phyloP scores from a whole-genome alignment of 2,797 vertebrate genomes.

The Pseudochirops cupreus region DNA sequence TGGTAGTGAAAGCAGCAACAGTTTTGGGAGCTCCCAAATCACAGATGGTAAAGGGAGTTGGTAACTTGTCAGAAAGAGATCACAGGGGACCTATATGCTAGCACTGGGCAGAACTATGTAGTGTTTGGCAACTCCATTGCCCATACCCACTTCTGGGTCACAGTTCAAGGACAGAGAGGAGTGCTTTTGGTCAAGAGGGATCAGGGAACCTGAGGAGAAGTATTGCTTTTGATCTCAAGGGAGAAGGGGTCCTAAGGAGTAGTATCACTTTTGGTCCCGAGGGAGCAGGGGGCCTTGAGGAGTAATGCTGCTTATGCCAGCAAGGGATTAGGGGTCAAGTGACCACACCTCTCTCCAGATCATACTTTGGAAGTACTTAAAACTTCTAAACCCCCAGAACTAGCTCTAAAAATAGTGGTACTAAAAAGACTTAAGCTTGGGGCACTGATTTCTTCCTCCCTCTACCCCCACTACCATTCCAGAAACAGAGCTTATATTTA shows the following conservation, averaged over 20 bases:
- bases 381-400: neutral
- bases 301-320: neutral
- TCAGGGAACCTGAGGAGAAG: too few species aligned
- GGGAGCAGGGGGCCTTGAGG: neutral
- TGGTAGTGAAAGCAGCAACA: neutral
- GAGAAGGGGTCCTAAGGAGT: too few species aligned
- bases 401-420: neutral
- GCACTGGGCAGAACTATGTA: too few species aligned
- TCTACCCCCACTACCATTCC: too few species aligned
- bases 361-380: neutral
- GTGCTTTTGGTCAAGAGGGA: too few species aligned
- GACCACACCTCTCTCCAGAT: neutral
- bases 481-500: neutral
- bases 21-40: neutral
- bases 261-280: too few species aligned
- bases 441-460: rapidly evolving
- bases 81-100: neutral
- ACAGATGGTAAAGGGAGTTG: neutral
- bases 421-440: neutral
- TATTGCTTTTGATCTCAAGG: too few species aligned
- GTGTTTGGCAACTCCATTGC: too few species aligned
- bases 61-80: neutral
- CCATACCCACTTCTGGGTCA: too few species aligned
- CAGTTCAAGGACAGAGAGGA: too few species aligned
- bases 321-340: neutral